These are phyloP conservation scores for Mesaphorura yosii DNA, from an alignment of 1,140 invertebrate species.

Conservation along the genomic window DNA sequence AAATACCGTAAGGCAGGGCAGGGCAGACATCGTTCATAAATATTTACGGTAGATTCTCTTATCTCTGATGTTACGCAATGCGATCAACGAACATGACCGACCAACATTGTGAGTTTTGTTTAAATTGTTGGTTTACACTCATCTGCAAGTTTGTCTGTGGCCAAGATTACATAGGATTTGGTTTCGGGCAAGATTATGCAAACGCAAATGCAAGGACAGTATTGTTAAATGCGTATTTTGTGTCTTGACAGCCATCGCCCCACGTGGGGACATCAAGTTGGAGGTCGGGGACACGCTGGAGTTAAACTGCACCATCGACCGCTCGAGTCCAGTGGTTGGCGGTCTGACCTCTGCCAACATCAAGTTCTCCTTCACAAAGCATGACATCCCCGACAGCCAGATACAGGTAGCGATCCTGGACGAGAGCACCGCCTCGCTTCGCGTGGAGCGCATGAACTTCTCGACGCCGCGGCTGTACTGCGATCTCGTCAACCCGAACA, in stretches of 20 bases:
- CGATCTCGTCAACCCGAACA: conserved; percentile 32
- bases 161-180: too few relatives aligned
- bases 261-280: conserved; percentile 42
- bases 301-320: conserved; percentile 42
- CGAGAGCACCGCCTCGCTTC: conserved; percentile 40
- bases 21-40: too few relatives aligned
- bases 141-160: too few relatives aligned
- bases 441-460: conserved; percentile 37
- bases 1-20: too few relatives aligned
- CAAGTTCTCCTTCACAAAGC: conserved; percentile 38
- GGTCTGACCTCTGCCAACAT: conserved; percentile 39
- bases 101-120: too few relatives aligned
- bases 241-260: conserved; percentile 39
- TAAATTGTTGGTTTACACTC: too few relatives aligned
- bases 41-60: too few relatives aligned
- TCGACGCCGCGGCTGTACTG: conserved; percentile 40
- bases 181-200: too few relatives aligned
- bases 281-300: conserved; percentile 40
- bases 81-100: too few relatives aligned
- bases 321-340: conserved; percentile 33
- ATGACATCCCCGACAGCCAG: conserved; percentile 36
- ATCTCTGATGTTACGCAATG: too few relatives aligned
- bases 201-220: too few relatives aligned
- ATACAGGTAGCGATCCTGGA: conserved; percentile 37
- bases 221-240: too few relatives aligned